Percentiles rank a stretch among this genome's conserved stretches.
Conservation (phyloP, 2,888 invertebrate species). For the Petrophora chlorosata region DNA sequence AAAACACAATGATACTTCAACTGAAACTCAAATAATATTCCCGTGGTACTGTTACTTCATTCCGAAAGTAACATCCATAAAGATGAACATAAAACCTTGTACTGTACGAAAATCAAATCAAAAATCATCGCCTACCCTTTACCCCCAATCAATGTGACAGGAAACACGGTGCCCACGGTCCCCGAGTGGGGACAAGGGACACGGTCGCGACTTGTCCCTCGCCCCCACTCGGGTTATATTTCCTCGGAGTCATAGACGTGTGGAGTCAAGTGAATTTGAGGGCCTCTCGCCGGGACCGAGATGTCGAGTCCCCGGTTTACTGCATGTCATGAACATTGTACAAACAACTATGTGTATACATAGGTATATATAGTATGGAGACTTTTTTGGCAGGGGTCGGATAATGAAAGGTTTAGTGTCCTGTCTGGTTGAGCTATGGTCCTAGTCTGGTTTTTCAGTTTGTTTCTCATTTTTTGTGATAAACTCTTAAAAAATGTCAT, state of each 20-base stretch:
- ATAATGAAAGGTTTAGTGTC: too few relatives aligned
- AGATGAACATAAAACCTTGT: too few relatives aligned
- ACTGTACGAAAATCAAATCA: constrained; percentile 11
- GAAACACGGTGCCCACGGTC: not conserved
- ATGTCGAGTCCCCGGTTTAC: not conserved
- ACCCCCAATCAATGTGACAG: constrained; percentile 8
- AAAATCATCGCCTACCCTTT: constrained; percentile 4
- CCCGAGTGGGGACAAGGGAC: too few relatives aligned
- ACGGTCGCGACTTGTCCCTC: constrained; percentile 4
- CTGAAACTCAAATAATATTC: too few relatives aligned
- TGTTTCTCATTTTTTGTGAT: too few relatives aligned
- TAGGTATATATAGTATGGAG: not conserved
- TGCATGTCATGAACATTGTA: not conserved
- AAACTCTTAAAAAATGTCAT: too few relatives aligned
- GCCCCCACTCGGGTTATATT: constrained; percentile 8
- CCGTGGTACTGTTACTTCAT: too few relatives aligned
- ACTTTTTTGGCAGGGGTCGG: too few relatives aligned
- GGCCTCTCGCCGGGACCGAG: not conserved
- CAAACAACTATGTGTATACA: not conserved
- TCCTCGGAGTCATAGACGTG: constrained; percentile 1
- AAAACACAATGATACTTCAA: too few relatives aligned
- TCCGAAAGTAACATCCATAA: too few relatives aligned
- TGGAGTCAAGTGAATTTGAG: constrained; percentile 7
- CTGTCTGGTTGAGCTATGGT: too few relatives aligned
- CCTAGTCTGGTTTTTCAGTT: too few relatives aligned